A percentile compares a stretch with the other conserved stretches of the same genome.
phyloP scores from a whole-genome alignment of 1,140 invertebrate genomes.

The Lutraria rhynchaena region DNA sequence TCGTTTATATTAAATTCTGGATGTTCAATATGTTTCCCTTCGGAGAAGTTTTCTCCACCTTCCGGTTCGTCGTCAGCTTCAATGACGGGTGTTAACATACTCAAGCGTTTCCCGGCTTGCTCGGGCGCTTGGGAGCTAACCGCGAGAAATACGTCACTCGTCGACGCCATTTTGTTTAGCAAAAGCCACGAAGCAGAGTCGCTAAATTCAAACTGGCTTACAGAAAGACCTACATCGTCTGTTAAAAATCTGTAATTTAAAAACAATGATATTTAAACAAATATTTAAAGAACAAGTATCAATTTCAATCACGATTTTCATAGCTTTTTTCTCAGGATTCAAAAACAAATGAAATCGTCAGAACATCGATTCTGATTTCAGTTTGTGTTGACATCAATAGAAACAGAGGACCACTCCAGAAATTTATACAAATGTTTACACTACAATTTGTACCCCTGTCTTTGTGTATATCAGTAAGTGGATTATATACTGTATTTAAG shows the following conservation, averaged over 20 bases:
- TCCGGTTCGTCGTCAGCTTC: conserved; percentile 63
- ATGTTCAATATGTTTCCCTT: conserved; percentile 22
- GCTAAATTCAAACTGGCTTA: not conserved
- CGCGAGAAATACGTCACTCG: conserved; percentile 43
- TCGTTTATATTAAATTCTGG: conserved; percentile 55
- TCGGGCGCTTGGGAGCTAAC: conserved; percentile 40
- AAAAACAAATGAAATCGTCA: not conserved
- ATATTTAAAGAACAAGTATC: not conserved
- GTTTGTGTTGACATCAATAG: too few species aligned
- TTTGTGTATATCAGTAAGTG: too few species aligned
- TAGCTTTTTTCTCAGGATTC: not conserved
- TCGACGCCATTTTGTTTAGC: conserved; percentile 19
- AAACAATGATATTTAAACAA: not conserved
- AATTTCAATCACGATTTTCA: not conserved
- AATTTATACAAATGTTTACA: too few species aligned
- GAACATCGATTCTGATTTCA: too few species aligned
- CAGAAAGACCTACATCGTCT: not conserved
- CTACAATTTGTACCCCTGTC: too few species aligned
- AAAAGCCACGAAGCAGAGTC: too few species aligned
- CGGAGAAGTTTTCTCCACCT: conserved; percentile 9
- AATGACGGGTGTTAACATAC: conserved; percentile 61
- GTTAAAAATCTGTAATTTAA: not conserved
- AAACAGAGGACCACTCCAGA: not conserved
- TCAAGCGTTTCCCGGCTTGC: not conserved
- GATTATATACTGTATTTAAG: too few species aligned